Evolutionary conservation across 1,140 invertebrate genomes (phyloP).

Genomic region (Bombus haemorrhoidalis): DNA sequence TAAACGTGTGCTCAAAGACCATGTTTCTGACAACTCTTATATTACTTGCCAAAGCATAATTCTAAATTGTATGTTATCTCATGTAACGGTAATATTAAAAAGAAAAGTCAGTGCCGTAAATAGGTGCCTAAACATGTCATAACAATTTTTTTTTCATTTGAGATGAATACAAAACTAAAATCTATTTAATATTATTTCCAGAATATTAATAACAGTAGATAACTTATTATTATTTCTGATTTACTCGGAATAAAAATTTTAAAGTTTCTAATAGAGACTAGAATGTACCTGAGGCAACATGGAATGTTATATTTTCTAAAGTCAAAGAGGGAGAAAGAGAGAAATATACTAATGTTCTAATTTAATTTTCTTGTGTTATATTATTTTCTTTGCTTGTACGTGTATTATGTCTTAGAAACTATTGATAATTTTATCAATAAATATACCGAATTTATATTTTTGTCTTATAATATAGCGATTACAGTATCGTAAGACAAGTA

Average conservation of each 20-base stretch:
- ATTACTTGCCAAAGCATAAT: conserved; percentile 80
- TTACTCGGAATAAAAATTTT: conserved; percentile 32
- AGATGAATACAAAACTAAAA: conserved; percentile 51
- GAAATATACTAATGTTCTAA: conserved; percentile 24
- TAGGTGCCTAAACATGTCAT: conserved; percentile 60
- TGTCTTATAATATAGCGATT: conserved; percentile 16
- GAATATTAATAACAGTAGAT: conserved; percentile 72
- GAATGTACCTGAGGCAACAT: conserved; percentile 41
- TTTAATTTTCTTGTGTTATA: conserved; percentile 31
- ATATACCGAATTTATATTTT: conserved; percentile 26
- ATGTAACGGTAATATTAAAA: conserved; percentile 76
- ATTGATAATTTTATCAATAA: conserved; percentile 19
- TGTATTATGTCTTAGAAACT: conserved; percentile 1
- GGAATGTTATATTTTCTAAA: conserved; percentile 57
- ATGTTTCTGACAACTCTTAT: conserved; percentile 75
- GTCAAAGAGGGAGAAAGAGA: not conserved
- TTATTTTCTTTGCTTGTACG: not conserved
- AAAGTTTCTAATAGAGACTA: conserved; percentile 51
- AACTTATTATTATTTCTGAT: conserved; percentile 31
- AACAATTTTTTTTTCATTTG: conserved; percentile 61
- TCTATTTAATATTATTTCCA: conserved; percentile 70
- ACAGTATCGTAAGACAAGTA: not conserved
- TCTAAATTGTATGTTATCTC: conserved; percentile 78
- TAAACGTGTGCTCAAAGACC: conserved; percentile 82
- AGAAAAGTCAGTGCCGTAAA: conserved; percentile 77